A percentile compares a stretch with the other conserved stretches of the same genome.
phyloP scores from a whole-genome alignment of 2,113 vertebrate species.

The Daboia siamensis region DNA sequence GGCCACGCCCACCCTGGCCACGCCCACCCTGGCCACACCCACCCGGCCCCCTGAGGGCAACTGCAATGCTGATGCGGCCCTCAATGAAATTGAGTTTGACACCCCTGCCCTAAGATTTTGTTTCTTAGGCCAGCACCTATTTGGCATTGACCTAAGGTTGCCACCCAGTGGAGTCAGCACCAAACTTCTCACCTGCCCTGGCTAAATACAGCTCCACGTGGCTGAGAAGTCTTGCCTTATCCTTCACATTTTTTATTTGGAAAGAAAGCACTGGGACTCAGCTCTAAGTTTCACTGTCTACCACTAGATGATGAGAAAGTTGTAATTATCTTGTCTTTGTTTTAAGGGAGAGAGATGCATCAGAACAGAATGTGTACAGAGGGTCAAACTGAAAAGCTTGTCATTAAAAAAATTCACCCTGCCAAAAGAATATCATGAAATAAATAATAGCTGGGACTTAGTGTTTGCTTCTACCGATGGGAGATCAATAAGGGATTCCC shows the following conservation, averaged over 20 bases:
- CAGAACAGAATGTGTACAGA: slow-evolving; percentile 48
- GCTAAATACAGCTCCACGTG: not conserved
- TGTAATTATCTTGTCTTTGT: slow-evolving; percentile 57
- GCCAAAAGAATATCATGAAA: not conserved
- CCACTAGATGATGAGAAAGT: slow-evolving; percentile 62
- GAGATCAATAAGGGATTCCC: not conserved
- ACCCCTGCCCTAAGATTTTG: not conserved
- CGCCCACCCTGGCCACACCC: too few species aligned
- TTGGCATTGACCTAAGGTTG: not conserved
- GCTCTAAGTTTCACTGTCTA: not conserved
- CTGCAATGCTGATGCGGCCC: too few species aligned
- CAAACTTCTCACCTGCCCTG: not conserved
- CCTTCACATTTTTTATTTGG: slow-evolving; percentile 14
- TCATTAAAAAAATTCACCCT: not conserved
- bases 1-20: too few species aligned
- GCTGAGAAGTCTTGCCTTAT: not conserved
- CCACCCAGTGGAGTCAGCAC: not conserved
- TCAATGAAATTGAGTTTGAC: too few species aligned
- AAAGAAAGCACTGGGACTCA: not conserved
- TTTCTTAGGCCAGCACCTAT: not conserved
- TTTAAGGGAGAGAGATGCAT: slow-evolving; percentile 46
- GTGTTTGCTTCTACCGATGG: not conserved
- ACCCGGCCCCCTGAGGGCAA: too few species aligned
- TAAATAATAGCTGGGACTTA: not conserved
- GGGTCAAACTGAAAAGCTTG: slow-evolving; percentile 38